These are phyloP conservation scores for Solenodon paradoxus DNA, from an alignment of 2,113 vertebrate genomes.

Conservation along the genomic window DNA sequence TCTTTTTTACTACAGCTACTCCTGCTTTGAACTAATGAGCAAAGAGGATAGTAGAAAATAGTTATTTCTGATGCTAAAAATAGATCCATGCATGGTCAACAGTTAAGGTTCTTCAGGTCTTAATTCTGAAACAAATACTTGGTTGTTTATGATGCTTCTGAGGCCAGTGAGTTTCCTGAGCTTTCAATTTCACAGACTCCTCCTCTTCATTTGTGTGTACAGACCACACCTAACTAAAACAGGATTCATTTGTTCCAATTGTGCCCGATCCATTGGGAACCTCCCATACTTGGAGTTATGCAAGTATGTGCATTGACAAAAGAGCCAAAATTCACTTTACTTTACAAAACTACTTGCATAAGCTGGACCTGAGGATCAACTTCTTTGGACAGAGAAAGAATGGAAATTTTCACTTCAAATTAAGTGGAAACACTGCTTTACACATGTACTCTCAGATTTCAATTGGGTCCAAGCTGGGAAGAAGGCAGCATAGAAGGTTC, in stretches of 20 bases:
- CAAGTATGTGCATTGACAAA: not conserved
- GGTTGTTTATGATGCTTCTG: no score
- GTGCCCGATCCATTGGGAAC: not conserved
- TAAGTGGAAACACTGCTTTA: not conserved
- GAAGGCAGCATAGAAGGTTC: not conserved
- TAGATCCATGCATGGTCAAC: not conserved
- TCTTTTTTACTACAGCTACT: not conserved
- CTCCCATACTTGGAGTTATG: not conserved
- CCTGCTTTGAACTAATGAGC: not conserved
- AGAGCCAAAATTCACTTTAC: not conserved
- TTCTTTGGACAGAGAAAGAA: not conserved
- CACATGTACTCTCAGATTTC: not conserved
- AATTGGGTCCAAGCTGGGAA: not conserved
- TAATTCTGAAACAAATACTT: not conserved
- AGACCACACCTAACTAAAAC: not conserved
- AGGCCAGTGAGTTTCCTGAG: no score
- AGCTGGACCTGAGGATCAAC: not conserved
- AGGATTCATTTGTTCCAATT: not conserved
- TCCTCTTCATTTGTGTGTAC: not conserved
- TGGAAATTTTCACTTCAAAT: conserved; percentile 9
- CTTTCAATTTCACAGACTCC: not conserved
- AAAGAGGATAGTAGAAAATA: not conserved
- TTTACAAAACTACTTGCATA: not conserved
- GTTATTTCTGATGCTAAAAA: not conserved
- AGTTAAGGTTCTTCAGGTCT: not conserved